These are phyloP conservation scores for Syngnathus typhle DNA, from an alignment of 2,113 vertebrate species.

Conservation along the genomic window DNA sequence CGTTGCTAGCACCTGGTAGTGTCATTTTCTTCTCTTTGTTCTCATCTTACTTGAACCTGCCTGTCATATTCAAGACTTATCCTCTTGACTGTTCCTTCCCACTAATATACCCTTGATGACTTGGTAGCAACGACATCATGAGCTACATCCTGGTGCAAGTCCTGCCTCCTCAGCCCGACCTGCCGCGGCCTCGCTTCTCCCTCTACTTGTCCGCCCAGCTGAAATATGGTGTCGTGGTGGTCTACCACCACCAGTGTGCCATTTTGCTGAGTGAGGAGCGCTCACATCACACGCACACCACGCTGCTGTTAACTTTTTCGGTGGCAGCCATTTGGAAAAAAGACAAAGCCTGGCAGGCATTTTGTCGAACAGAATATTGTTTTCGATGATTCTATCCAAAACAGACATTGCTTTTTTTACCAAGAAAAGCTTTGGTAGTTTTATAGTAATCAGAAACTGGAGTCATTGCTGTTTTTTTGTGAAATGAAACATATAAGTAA, in stretches of 20 bases:
- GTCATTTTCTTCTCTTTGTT: background rate
- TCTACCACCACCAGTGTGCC: conserved; percentile 79
- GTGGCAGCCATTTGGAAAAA: too few species aligned
- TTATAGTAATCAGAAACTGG: too few species aligned
- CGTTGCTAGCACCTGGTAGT: conserved; percentile 77
- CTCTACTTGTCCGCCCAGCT: conserved; percentile 86
- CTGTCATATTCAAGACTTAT: background rate
- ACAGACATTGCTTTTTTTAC: too few species aligned
- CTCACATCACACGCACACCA: background rate
- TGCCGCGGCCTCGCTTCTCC: conserved; percentile 79
- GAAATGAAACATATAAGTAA: too few species aligned
- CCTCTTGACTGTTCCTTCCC: background rate
- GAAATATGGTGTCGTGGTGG: conserved; percentile 78
- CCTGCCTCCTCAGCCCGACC: conserved; percentile 54
- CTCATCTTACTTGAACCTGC: background rate
- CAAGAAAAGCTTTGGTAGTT: too few species aligned
- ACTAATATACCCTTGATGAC: background rate
- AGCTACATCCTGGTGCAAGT: conserved; percentile 74
- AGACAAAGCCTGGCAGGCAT: too few species aligned
- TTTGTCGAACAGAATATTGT: too few species aligned
- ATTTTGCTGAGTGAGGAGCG: conserved; percentile 73
- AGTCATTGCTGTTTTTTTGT: too few species aligned
- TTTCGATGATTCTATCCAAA: too few species aligned
- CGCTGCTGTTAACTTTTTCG: too few species aligned
- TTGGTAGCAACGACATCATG: conserved; percentile 75